A percentile compares a stretch with the other conserved stretches of the same genome.
Evolutionary conservation across 2,797 vertebrate genomes (phyloP).

Genomic region (Muraenolepis orangiensis): DNA sequence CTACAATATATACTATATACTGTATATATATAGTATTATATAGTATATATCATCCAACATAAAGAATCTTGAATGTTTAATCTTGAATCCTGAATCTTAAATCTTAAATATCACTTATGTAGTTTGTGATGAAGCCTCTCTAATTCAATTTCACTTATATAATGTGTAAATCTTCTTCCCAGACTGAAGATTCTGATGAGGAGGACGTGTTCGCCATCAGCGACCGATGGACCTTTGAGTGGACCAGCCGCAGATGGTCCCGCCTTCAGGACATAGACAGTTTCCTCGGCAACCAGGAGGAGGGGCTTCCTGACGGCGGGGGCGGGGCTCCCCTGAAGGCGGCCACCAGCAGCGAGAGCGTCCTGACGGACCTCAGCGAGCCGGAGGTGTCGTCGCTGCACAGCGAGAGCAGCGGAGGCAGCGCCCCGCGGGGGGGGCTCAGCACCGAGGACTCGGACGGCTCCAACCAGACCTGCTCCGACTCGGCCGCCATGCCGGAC

Average conservation of each 20-base stretch:
- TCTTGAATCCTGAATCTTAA: background rate
- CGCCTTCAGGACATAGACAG: constrained; percentile 88
- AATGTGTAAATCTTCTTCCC: background rate
- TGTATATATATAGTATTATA: no score
- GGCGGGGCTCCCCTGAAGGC: constrained; percentile 80
- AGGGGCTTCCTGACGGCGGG: constrained; percentile 72
- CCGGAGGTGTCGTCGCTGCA: constrained; percentile 92
- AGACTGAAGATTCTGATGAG: constrained; percentile 99
- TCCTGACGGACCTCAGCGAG: constrained; percentile 94
- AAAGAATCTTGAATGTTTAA: no score
- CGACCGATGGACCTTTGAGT: constrained; percentile 98
- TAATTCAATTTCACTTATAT: no score
- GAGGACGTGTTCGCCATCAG: constrained; percentile 96
- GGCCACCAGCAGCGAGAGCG: constrained; percentile 92
- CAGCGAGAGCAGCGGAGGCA: constrained; percentile 91
- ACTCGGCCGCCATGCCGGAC: constrained; percentile 79
- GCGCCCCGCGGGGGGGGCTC: constrained; percentile 60
- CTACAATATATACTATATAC: no score
- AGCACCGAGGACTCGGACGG: constrained; percentile 75
- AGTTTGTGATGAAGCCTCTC: background rate
- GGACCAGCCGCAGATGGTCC: constrained; percentile 94
- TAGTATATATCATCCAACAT: no score
- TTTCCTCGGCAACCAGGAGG: constrained; percentile 72
- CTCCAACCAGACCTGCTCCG: constrained; percentile 70
- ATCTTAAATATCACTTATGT: background rate